phyloP scores from a whole-genome alignment of 2,888 invertebrate species.

The Hoplodrina blanda region DNA sequence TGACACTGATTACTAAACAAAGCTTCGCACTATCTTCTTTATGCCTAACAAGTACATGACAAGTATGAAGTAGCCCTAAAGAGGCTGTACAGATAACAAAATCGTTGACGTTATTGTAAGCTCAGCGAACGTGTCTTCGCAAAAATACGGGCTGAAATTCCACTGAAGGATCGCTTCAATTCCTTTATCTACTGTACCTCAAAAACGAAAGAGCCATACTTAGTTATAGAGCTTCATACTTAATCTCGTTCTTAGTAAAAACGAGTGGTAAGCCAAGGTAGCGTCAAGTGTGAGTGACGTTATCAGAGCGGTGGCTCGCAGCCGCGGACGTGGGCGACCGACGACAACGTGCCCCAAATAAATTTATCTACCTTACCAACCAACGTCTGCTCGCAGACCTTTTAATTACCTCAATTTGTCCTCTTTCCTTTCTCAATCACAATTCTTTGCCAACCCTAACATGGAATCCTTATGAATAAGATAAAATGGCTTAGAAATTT shows the following conservation, averaged over 20 bases:
- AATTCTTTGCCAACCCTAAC: constrained; percentile 46
- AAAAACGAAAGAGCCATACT: constrained; percentile 62
- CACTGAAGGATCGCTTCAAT: constrained; percentile 55
- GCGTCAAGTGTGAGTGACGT: constrained; percentile 83
- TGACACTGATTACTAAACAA: constrained; percentile 5
- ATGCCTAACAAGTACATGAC: constrained; percentile 25
- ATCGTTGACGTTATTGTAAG: constrained; percentile 47
- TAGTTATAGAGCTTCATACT: constrained; percentile 71
- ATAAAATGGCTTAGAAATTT: constrained; percentile 54
- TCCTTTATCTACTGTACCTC: constrained; percentile 61
- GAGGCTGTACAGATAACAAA: constrained; percentile 51
- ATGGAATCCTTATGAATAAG: constrained; percentile 31
- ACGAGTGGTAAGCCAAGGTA: constrained; percentile 74
- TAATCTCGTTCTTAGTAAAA: constrained; percentile 76
- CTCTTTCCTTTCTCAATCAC: constrained; percentile 55
- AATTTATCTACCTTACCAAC: constrained; percentile 74
- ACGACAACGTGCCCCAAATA: constrained; percentile 69
- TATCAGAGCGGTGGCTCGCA: constrained; percentile 79
- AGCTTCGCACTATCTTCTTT: constrained; percentile 14
- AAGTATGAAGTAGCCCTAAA: constrained; percentile 23
- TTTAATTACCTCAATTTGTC: constrained; percentile 81
- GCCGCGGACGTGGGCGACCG: constrained; percentile 63
- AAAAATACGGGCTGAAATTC: constrained; percentile 50
- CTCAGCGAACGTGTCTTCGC: constrained; percentile 46
- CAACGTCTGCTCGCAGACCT: constrained; percentile 76